phyloP scores from a whole-genome alignment of 2,113 vertebrate genomes.

The Alectura lathami region DNA sequence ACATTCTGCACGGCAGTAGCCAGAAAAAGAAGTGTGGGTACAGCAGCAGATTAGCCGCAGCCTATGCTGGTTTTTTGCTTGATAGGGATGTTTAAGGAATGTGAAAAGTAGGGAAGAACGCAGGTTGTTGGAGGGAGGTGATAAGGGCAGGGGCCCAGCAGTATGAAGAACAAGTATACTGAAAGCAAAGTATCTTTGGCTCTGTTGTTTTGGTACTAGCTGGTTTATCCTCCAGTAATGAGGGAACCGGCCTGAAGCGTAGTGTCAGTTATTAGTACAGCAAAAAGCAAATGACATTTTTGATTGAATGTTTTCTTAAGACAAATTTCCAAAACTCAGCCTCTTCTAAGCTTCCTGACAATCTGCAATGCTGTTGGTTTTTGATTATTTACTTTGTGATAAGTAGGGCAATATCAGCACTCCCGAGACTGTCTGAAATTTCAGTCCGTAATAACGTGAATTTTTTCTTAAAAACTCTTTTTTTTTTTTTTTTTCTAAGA shows the following conservation, averaged over 20 bases:
- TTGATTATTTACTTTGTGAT: background rate
- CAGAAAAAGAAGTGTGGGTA: background rate
- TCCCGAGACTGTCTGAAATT: background rate
- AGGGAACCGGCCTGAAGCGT: background rate
- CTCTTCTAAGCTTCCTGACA: background rate
- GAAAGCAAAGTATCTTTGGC: background rate
- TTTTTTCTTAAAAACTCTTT: background rate
- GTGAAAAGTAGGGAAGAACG: background rate
- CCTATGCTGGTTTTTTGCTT: background rate
- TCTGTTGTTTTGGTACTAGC: background rate
- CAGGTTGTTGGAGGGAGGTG: background rate
- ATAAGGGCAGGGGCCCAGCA: background rate
- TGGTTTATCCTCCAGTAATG: background rate
- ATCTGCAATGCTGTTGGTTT: background rate
- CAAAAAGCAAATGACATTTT: background rate
- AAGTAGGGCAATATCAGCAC: background rate
- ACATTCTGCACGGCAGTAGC: background rate
- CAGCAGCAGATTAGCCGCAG: background rate
- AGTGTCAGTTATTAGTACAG: background rate
- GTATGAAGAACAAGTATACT: background rate
- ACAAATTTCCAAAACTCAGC: background rate
- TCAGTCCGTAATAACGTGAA: background rate
- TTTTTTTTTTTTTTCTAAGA: background rate
- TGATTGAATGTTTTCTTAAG: background rate
- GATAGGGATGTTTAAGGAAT: background rate